Evolutionary conservation across 23 tunicate genomes (phyloP).

Genomic region (Pegea sp.): DNA sequence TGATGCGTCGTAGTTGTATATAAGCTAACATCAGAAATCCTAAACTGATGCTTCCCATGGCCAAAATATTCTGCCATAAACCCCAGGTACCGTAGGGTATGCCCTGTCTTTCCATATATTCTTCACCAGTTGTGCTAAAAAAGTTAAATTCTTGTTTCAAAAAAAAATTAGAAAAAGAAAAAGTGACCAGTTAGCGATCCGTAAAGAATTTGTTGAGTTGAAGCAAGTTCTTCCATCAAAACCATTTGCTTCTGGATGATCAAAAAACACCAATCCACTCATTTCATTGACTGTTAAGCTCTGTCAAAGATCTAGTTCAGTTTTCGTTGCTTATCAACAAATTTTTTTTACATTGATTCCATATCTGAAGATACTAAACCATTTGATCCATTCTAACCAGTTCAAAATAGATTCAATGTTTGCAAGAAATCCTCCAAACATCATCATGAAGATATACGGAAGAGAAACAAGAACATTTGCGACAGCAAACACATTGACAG

Average conservation of each 20-base stretch:
- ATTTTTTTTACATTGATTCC: slow-evolving; percentile 54
- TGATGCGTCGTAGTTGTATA: slow-evolving; percentile 44
- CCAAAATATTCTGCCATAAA: slow-evolving; percentile 67
- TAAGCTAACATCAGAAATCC: slow-evolving; percentile 52
- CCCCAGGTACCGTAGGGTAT: slow-evolving; percentile 70
- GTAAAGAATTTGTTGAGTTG: neutral
- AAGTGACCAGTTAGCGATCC: neutral
- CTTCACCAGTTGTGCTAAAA: slow-evolving; percentile 59
- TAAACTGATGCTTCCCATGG: slow-evolving; percentile 16
- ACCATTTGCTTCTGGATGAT: slow-evolving; percentile 12
- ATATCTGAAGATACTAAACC: slow-evolving; percentile 69
- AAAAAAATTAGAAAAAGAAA: neutral
- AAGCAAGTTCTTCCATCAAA: slow-evolving; percentile 5
- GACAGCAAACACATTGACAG: slow-evolving; percentile 61
- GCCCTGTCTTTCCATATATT: slow-evolving; percentile 42
- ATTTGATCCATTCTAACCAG: slow-evolving; percentile 90
- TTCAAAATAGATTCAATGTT: slow-evolving; percentile 38
- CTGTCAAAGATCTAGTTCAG: slow-evolving; percentile 5
- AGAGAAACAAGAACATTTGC: slow-evolving; percentile 60
- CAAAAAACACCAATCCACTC: slow-evolving; percentile 67
- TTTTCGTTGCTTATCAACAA: neutral
- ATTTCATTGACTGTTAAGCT: slow-evolving; percentile 74
- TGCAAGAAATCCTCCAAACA: slow-evolving; percentile 75
- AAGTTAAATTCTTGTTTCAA: neutral
- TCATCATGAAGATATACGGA: slow-evolving; percentile 74